phyloP scores from a whole-genome alignment of 1,140 invertebrate genomes.

The Oncopodura yosiiana region DNA sequence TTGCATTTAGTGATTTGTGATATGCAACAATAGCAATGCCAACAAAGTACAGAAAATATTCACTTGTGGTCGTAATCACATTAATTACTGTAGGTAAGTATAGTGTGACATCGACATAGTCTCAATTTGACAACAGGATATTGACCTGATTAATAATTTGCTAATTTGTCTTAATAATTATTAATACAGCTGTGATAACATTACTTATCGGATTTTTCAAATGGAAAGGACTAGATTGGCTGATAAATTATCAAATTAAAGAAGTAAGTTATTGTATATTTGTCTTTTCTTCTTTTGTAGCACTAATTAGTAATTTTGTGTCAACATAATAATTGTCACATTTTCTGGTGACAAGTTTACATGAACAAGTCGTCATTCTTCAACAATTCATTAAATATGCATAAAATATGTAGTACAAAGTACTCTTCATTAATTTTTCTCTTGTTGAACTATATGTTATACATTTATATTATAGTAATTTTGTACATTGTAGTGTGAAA shows the following conservation, averaged over 20 bases:
- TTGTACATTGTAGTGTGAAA: too few relatives aligned
- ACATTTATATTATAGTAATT: too few relatives aligned
- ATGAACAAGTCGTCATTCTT: not conserved
- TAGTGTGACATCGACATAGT: too few relatives aligned
- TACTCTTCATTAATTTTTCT: not conserved
- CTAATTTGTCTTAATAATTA: too few relatives aligned
- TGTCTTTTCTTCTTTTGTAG: not conserved
- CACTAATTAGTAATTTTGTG: not conserved
- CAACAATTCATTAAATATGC: not conserved
- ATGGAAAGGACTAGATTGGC: constrained; percentile 21
- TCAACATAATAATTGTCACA: not conserved
- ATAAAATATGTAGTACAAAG: not conserved
- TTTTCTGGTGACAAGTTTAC: not conserved
- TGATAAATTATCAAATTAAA: constrained; percentile 19
- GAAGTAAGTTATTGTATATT: constrained; percentile 5
- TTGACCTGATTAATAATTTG: too few relatives aligned
- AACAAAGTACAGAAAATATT: too few relatives aligned
- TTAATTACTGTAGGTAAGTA: too few relatives aligned
- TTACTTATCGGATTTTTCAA: constrained; percentile 23
- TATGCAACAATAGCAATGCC: too few relatives aligned
- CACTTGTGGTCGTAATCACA: too few relatives aligned
- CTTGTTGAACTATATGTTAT: not conserved
- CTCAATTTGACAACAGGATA: too few relatives aligned
- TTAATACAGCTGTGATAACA: too few relatives aligned
- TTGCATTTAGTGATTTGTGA: too few relatives aligned